These are phyloP conservation scores for Holothuria scabra DNA, from an alignment of 53 echinoderm and acorn worm species.

Conservation along the genomic window DNA sequence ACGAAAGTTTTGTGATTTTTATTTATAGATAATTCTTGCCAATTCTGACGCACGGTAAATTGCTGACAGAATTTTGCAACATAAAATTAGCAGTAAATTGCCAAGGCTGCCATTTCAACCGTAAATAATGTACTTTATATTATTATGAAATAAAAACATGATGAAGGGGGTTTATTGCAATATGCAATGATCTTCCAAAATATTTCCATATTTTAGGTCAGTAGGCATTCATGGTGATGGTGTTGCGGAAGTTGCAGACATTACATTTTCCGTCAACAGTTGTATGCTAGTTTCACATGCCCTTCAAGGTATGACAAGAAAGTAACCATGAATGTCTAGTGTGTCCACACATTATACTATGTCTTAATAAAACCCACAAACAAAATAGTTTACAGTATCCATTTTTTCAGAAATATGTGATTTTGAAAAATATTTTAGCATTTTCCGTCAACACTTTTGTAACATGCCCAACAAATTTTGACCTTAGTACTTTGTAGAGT, in stretches of 20 bases:
- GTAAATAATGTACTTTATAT: neutral
- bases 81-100: slow-evolving; percentile 15
- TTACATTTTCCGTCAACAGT: slow-evolving; percentile 1
- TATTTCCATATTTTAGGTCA: neutral
- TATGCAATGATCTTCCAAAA: slow-evolving; percentile 5
- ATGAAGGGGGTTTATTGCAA: slow-evolving; percentile 16
- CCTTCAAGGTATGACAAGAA: neutral
- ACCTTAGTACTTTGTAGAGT: too few relatives aligned
- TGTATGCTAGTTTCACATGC: neutral
- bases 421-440: too few relatives aligned
- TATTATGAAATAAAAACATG: slow-evolving; percentile 12
- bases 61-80: slow-evolving; percentile 24
- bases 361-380: too few relatives aligned
- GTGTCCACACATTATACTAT: too few relatives aligned
- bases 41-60: neutral
- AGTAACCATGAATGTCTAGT: neutral
- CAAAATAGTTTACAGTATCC: too few relatives aligned
- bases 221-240: neutral
- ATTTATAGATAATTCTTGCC: neutral
- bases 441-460: too few relatives aligned
- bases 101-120: neutral
- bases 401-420: too few relatives aligned
- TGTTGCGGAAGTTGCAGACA: neutral
- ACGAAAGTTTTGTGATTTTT: neutral
- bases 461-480: too few relatives aligned